A percentile compares a stretch with the other conserved stretches of the same genome.
phyloP scores from a whole-genome alignment of 2,113 vertebrate genomes.

The Sminthopsis crassicaudata region DNA sequence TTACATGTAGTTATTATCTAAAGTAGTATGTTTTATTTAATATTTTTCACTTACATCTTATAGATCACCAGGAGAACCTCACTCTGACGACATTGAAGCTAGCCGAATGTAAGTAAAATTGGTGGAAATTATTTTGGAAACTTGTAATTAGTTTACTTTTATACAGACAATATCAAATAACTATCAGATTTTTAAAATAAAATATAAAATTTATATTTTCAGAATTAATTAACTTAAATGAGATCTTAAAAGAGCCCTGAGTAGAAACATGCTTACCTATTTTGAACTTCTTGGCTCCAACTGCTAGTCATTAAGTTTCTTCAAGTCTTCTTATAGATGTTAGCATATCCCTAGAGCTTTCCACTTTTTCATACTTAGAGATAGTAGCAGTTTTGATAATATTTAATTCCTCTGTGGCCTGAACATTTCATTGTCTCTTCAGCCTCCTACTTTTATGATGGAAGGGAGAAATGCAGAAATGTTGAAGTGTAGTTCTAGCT shows the following conservation, averaged over 20 bases:
- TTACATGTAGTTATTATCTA: slow-evolving; percentile 28
- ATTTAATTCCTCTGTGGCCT: background rate
- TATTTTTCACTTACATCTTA: slow-evolving; percentile 82
- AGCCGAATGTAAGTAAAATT: slow-evolving; percentile 96
- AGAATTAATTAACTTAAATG: background rate
- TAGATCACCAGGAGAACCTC: slow-evolving; percentile 91
- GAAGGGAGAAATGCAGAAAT: background rate
- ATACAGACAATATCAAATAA: background rate
- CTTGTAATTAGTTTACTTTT: background rate
- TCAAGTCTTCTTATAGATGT: background rate
- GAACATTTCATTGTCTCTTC: background rate
- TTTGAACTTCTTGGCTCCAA: background rate
- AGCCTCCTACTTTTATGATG: background rate
- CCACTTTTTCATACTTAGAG: background rate
- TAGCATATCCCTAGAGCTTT: background rate
- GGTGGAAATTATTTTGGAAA: slow-evolving; percentile 19
- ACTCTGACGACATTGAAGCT: slow-evolving; percentile 92
- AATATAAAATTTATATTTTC: background rate
- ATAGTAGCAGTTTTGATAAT: background rate
- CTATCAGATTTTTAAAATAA: background rate
- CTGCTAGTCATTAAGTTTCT: background rate
- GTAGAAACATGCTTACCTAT: background rate
- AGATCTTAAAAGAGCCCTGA: background rate
- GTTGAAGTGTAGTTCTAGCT: background rate
- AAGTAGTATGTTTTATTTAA: slow-evolving; percentile 51